Conservation (phyloP, 2,797 vertebrate genomes). For the Halcyon chelicuti region DNA sequence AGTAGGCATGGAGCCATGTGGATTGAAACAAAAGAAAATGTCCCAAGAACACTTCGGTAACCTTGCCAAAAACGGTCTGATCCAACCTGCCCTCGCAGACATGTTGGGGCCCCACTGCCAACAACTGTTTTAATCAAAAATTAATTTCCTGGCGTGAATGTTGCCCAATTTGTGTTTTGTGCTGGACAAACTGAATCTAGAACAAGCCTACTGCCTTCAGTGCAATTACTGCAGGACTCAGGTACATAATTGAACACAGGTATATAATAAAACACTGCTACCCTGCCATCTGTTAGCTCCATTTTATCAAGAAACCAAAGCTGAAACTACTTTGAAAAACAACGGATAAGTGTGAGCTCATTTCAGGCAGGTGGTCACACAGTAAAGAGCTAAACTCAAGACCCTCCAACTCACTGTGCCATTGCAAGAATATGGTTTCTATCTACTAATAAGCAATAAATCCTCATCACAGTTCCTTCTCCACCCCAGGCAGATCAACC, state of each 20-base stretch:
- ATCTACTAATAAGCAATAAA: background rate
- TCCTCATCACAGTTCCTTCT: background rate
- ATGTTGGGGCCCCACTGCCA: background rate
- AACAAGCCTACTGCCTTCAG: background rate
- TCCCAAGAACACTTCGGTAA: conserved; percentile 20
- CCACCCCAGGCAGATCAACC: background rate
- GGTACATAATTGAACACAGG: background rate
- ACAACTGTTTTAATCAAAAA: conserved; percentile 38
- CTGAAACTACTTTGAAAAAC: background rate
- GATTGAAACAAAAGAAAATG: conserved; percentile 54
- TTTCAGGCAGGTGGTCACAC: background rate
- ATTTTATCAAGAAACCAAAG: background rate
- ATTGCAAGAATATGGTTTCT: background rate
- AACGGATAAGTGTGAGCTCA: background rate
- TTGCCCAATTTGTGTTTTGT: background rate
- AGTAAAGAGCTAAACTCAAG: background rate
- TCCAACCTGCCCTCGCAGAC: conserved; percentile 23
- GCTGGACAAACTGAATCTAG: background rate
- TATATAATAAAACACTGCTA: background rate
- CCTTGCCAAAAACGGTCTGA: conserved; percentile 40
- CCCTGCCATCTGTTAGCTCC: background rate
- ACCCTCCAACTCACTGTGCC: background rate
- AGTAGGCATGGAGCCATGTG: conserved; percentile 25
- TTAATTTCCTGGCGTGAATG: conserved; percentile 20
- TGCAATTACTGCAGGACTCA: background rate